Conservation (phyloP, 2,888 invertebrate species). For the Dryobotodes eremita region DNA sequence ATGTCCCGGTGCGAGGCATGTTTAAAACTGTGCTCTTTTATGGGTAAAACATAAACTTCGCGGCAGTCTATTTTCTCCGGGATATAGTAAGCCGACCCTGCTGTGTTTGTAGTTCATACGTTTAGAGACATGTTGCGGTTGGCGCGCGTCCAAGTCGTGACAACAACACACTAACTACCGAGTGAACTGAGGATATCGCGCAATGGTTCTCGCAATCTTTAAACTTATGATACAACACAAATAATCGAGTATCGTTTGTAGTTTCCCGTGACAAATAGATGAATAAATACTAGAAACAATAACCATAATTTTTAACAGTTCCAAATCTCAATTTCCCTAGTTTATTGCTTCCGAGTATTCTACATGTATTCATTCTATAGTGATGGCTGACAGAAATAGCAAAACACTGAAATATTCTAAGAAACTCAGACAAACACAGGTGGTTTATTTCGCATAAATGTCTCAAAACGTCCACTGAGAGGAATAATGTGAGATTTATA, state of each 20-base stretch:
- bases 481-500: slow-evolving; percentile 38
- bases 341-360: slow-evolving; percentile 26
- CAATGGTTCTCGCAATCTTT: slow-evolving; percentile 21
- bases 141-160: slow-evolving; percentile 47
- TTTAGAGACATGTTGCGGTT: slow-evolving; percentile 44
- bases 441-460: slow-evolving; percentile 53
- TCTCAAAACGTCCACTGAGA: slow-evolving; percentile 42
- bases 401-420: slow-evolving; percentile 24
- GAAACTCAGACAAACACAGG: slow-evolving; percentile 51
- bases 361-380: slow-evolving; percentile 11
- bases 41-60: slow-evolving; percentile 21
- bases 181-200: slow-evolving; percentile 12
- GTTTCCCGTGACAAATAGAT: background rate
- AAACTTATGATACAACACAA: slow-evolving; percentile 15
- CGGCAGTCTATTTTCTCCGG: slow-evolving; percentile 20
- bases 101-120: slow-evolving; percentile 36
- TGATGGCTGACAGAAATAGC: slow-evolving; percentile 29
- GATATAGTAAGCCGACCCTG: slow-evolving; percentile 1
- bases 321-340: background rate
- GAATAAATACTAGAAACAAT: slow-evolving; percentile 20
- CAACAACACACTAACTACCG: slow-evolving; percentile 15
- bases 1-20: slow-evolving; percentile 2
- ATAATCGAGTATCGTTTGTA: slow-evolving; percentile 14
- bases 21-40: slow-evolving; percentile 37
- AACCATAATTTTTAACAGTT: slow-evolving; percentile 27